phyloP scores from a whole-genome alignment of 92 coral and sea anemone species.

The Diadumene lineata region DNA sequence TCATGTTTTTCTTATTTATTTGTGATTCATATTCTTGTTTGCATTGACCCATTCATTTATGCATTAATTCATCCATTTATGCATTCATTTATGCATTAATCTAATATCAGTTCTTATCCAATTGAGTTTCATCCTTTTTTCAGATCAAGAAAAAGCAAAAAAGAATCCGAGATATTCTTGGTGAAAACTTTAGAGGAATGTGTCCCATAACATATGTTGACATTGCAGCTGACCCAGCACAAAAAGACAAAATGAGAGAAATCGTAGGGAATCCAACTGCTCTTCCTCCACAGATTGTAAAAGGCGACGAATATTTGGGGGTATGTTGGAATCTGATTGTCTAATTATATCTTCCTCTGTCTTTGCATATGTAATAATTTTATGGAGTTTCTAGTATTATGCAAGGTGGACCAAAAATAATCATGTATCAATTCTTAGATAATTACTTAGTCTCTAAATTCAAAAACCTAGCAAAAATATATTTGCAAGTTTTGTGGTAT shows the following conservation, averaged over 20 bases:
- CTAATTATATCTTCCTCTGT: too few relatives aligned
- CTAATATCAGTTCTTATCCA: too few relatives aligned
- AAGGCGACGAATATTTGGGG: constrained; percentile 78
- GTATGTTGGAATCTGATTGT: constrained; percentile 62
- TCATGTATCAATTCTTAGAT: too few relatives aligned
- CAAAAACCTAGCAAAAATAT: too few relatives aligned
- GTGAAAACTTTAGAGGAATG: constrained; percentile 41
- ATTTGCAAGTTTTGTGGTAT: too few relatives aligned
- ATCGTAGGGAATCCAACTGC: constrained; percentile 57
- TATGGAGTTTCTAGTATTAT: too few relatives aligned
- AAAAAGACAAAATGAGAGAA: constrained; percentile 76
- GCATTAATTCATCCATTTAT: neutral
- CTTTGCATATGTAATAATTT: too few relatives aligned
- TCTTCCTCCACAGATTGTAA: constrained; percentile 76
- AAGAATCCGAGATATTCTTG: constrained; percentile 60
- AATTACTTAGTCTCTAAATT: too few relatives aligned
- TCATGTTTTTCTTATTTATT: too few relatives aligned
- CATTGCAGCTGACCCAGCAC: constrained; percentile 49
- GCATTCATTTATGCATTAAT: neutral
- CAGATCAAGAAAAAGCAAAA: constrained; percentile 76
- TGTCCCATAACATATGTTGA: constrained; percentile 61
- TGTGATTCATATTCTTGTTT: too few relatives aligned
- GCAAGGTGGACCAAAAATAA: too few relatives aligned
- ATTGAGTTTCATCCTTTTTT: constrained; percentile 2
- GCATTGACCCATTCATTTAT: neutral